A percentile compares a stretch with the other conserved stretches of the same genome.
phyloP scores from a whole-genome alignment of 1,140 invertebrate species.

The Homarus americanus region DNA sequence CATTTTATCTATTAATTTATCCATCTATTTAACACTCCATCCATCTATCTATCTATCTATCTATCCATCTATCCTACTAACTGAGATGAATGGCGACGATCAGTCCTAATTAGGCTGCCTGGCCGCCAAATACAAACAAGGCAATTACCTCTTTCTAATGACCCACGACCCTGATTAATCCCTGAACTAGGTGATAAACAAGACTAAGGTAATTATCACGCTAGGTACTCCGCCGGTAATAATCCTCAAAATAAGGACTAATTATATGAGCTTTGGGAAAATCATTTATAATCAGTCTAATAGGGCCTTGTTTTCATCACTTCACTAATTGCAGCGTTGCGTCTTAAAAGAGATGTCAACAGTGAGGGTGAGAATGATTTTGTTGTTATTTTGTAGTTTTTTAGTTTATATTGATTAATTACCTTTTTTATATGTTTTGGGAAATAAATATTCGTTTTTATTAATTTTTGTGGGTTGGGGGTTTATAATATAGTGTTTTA shows the following conservation, averaged over 20 bases:
- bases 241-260: slow-evolving; percentile 50
- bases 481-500: no score
- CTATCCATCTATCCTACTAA: background rate
- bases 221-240: slow-evolving; percentile 49
- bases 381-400: no score
- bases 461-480: no score
- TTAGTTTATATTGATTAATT: no score
- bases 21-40: no score
- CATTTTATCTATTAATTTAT: background rate
- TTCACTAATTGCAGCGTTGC: background rate
- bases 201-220: slow-evolving; percentile 38
- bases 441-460: no score
- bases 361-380: background rate
- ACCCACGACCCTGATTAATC: slow-evolving; percentile 50
- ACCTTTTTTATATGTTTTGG: no score
- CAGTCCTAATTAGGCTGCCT: slow-evolving; percentile 51
- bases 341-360: background rate
- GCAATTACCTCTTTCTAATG: slow-evolving; percentile 64
- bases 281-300: slow-evolving; percentile 25
- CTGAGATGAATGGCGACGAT: slow-evolving; percentile 38
- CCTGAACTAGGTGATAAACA: slow-evolving; percentile 45
- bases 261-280: slow-evolving; percentile 39
- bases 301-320: no score
- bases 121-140: slow-evolving; percentile 52
- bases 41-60: background rate